Percentiles rank a stretch among this genome's conserved stretches.
phyloP scores from a whole-genome alignment of 2,888 invertebrate species.

The Eupithecia abbreviata region DNA sequence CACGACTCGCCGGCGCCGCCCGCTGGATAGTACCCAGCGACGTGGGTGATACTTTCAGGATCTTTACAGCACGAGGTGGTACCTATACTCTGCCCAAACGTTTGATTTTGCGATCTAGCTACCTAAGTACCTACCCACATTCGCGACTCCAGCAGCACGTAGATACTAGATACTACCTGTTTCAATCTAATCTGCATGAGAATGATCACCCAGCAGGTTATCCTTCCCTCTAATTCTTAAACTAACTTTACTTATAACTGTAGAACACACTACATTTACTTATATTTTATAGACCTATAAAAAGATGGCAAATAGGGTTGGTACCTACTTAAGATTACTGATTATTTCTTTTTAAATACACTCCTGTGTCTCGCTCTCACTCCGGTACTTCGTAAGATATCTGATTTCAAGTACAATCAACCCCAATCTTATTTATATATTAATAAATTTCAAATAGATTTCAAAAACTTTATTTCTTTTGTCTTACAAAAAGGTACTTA shows the following conservation, averaged over 20 bases:
- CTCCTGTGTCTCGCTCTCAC: too few relatives aligned
- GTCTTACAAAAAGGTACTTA: too few relatives aligned
- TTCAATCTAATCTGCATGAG: not conserved
- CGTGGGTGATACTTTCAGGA: slow-evolving; percentile 4
- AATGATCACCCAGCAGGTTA: not conserved
- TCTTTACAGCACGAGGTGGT: not conserved
- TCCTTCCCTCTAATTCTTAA: too few relatives aligned
- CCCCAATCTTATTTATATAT: too few relatives aligned
- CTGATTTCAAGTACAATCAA: too few relatives aligned
- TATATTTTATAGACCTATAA: not conserved
- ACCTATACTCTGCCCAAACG: not conserved
- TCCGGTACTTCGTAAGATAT: too few relatives aligned
- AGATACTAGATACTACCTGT: not conserved
- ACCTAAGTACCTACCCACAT: not conserved
- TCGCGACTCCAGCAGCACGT: not conserved
- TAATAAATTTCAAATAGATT: too few relatives aligned
- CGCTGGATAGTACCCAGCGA: slow-evolving; percentile 2
- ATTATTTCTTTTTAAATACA: not conserved
- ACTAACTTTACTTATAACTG: too few relatives aligned
- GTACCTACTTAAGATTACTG: not conserved
- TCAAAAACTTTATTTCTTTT: too few relatives aligned
- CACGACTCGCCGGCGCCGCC: slow-evolving; percentile 1
- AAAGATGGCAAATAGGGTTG: not conserved
- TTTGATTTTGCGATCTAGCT: too few relatives aligned
- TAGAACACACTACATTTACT: not conserved